Evolutionary conservation across 2,888 invertebrate genomes (phyloP), one percentile per base, ranked within the genome.

Genomic region (Scelioninae gen. 1): DNA sequence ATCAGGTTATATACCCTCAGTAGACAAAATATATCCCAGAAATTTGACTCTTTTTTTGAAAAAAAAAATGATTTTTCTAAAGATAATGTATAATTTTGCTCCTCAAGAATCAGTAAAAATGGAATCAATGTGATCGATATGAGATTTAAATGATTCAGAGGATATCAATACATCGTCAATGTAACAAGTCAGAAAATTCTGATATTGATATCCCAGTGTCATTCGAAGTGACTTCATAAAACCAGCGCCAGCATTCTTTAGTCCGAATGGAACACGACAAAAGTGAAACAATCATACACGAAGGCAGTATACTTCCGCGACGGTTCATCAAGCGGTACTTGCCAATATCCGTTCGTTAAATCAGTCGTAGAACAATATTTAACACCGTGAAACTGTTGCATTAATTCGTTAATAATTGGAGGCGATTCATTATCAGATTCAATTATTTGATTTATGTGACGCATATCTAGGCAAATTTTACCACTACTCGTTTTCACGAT

Each of bases 91-190:
- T 75, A 85, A 11, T 43, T 43, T n/a, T 43, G 1, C 16, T 87
- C 88, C 32, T 53, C 58, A 0, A 88, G 88, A 8, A 45, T 34
- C n/a, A 15, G 85, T 80, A 71, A 88, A 31, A 75, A 83, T n/a
- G 2, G 11, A 1, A 11, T 13, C 0, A 0, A 47, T 0, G 16
- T 47, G 5, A 3, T 6, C 5, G 0, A 87, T 10, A 68, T 89
- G 88, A 13, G 85, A 72, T 7, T 88, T 82, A 43, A 88, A 90
- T 29, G 8, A n/a, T 7, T 8, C 5, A 0, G 43, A 58, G 0
- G 47, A 9, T 32, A 69, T 32, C 0, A 85, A 15, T 0, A 83
- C 13, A 55, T 84, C 81, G 29, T 83, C 84, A 0, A 81, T 43
- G 16, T 83, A 85, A 34, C n/a, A 23, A 8, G 8, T 51, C 8